These are phyloP conservation scores for Ectobius pallidus DNA, from an alignment of 2,888 invertebrate species.

Conservation along the genomic window DNA sequence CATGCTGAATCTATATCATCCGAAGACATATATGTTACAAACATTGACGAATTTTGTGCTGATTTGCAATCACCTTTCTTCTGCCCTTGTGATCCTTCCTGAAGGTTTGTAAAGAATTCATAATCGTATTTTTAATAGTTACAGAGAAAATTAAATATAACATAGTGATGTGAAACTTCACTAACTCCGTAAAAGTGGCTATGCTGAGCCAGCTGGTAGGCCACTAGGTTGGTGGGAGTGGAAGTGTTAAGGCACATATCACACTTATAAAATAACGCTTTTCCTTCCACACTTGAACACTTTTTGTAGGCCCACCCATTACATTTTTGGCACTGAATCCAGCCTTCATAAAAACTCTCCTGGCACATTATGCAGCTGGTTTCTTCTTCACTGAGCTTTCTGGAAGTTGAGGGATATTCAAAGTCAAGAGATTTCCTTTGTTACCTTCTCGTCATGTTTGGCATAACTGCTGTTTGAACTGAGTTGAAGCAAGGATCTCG, in stretches of 20 bases:
- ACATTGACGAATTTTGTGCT: too few relatives aligned
- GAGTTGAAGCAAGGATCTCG: slow-evolving; percentile 15
- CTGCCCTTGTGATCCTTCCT: too few relatives aligned
- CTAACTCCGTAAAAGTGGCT: too few relatives aligned
- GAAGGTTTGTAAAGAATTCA: too few relatives aligned
- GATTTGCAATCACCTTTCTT: too few relatives aligned
- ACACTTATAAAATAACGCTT: background rate
- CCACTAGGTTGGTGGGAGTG: too few relatives aligned
- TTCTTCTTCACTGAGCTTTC: background rate
- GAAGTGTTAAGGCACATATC: background rate
- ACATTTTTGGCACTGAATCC: slow-evolving; percentile 21
- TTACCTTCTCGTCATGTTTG: background rate
- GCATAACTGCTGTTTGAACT: background rate
- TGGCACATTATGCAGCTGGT: slow-evolving; percentile 24
- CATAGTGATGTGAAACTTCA: too few relatives aligned
- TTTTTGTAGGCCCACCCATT: slow-evolving; percentile 22
- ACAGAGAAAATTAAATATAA: too few relatives aligned
- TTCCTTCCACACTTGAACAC: background rate
- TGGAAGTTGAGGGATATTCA: background rate
- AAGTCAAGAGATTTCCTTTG: background rate
- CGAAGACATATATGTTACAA: too few relatives aligned
- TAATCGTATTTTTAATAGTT: too few relatives aligned
- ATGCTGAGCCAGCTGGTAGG: too few relatives aligned
- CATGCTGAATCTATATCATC: too few relatives aligned
- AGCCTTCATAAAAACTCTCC: slow-evolving; percentile 31